Conservation (phyloP, 1,140 invertebrate genomes). For the Myzus persicae region DNA sequence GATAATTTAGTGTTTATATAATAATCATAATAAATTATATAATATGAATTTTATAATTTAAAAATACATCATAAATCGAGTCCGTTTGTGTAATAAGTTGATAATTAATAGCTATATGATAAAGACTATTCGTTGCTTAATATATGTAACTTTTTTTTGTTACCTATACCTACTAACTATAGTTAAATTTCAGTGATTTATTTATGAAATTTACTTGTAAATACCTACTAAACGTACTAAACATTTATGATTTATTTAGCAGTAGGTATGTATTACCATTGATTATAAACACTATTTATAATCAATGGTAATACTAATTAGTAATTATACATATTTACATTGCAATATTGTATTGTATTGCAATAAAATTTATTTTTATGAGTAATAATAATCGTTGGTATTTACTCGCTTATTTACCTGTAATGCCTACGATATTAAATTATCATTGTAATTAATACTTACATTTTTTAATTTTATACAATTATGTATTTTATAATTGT, state of each 20-base stretch:
- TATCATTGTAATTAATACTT: neutral
- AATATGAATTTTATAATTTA: neutral
- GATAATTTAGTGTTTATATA: no score
- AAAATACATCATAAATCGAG: neutral
- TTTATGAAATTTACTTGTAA: neutral
- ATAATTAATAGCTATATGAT: no score
- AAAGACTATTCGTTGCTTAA: neutral
- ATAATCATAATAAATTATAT: no score
- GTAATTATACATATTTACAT: no score
- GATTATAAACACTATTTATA: no score
- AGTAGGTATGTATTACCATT: no score
- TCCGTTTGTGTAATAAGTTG: neutral
- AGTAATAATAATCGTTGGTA: neutral
- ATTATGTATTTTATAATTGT: neutral
- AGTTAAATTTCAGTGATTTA: neutral
- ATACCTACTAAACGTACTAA: no score
- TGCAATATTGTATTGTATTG: neutral
- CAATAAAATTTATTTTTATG: conserved; percentile 1
- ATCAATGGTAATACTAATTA: neutral
- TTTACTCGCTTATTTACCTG: neutral
- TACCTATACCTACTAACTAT: neutral
- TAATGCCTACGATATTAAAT: neutral
- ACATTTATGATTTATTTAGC: no score
- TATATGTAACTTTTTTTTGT: neutral
- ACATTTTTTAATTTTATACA: neutral